Evolutionary conservation across 2,797 vertebrate species (phyloP), one percentile per base, ranked within the genome.

Genomic region (Macropodus opercularis): DNA sequence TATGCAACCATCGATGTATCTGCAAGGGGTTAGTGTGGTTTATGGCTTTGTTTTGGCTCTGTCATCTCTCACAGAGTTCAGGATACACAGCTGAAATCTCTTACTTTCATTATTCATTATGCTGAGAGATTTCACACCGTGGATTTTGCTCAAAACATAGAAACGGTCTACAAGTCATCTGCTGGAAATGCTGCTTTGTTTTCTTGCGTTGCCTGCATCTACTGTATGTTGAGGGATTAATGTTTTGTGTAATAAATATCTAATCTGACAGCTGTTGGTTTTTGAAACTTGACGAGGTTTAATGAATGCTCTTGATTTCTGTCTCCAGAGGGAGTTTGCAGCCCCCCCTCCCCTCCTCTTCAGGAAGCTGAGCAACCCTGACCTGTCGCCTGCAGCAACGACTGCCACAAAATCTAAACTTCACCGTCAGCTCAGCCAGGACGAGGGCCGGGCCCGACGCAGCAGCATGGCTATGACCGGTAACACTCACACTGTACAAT

Each of bases 281-380:
- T 40, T 14, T n/a, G n/a, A n/a, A n/a, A n/a, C n/a, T n/a, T n/a
- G n/a, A n/a, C n/a, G n/a, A 7, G 36, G 41, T 49, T 26, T 58
- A 3, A 63, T 1, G 11, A 14, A 2, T 36, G 8, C 3, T 58
- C 18, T 19, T 15, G 0, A 39, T 15, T 55, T 24, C 52, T 53
- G 61, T 3, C 31, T 79, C 1, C 82, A 96, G 95, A 95, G 93
- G 83, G 89, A 94, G 74, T 82, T 92, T 77, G 81, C 88, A 1
- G 91, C 90, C 44, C 90, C 95, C 2, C 90, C 95, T 80, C 91
- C 94, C 0, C 90, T 98, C 80, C 92, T 95, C 7, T 97, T 95
- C 87, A 93, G 97, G 84, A 98, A 98, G 83, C 89, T 98, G 73
- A 98, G 97, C 81, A 98, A 98, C 82, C 97, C 97, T 15, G 97